Evolutionary conservation across 2,113 vertebrate genomes (phyloP).

Genomic region (Neolamprologus brichardi): DNA sequence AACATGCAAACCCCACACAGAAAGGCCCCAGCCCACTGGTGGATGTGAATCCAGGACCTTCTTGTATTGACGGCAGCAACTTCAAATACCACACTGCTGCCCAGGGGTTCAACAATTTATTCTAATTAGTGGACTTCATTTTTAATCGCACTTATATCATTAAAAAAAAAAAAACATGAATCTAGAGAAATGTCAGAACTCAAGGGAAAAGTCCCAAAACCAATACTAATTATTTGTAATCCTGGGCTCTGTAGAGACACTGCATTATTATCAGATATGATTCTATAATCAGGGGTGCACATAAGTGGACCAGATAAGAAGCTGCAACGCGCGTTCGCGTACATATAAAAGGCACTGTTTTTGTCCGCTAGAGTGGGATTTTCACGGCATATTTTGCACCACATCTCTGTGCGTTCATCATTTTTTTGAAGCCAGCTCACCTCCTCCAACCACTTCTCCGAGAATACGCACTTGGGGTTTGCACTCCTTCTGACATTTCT

Average conservation of each 20-base stretch:
- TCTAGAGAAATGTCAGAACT: not conserved
- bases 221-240: not conserved
- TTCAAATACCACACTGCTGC: not conserved
- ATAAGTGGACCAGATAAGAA: not conserved
- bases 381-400: fast-evolving
- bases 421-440: not conserved
- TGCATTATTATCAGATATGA: not conserved
- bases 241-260: not conserved
- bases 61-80: not conserved
- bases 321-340: fast-evolving
- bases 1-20: not conserved
- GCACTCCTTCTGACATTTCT: not conserved
- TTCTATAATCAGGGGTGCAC: not conserved
- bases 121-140: not conserved
- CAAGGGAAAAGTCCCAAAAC: not conserved
- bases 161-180: fast-evolving
- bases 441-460: fast-evolving
- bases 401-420: not conserved
- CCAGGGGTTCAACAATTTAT: not conserved
- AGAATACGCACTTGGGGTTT: fast-evolving
- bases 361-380: fast-evolving
- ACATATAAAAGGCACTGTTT: fast-evolving
- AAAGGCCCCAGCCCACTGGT: fast-evolving
- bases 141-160: not conserved
- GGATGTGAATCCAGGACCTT: not conserved